Conservation (phyloP, 2,797 vertebrate species). For the Acrossocheilus fasciatus region DNA sequence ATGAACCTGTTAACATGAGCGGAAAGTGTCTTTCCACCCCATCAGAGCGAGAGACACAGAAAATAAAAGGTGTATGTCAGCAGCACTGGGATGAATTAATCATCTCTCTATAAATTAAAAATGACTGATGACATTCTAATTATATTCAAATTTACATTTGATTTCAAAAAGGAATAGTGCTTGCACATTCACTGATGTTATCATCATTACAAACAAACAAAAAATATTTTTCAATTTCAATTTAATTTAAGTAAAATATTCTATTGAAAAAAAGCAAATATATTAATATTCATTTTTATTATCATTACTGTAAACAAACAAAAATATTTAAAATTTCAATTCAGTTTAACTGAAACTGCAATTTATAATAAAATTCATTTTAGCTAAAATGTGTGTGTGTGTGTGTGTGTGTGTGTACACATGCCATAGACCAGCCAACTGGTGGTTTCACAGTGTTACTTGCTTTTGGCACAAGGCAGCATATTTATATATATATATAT, state of each 20-base stretch:
- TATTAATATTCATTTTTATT: not conserved
- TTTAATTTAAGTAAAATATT: not conserved
- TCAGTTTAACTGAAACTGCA: not conserved
- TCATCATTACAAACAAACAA: not conserved
- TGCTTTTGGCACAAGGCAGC: too few species aligned
- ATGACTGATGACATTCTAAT: conserved; percentile 50
- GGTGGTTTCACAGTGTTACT: too few species aligned
- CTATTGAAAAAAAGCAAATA: not conserved
- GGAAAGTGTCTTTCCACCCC: conserved; percentile 18
- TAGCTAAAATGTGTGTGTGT: not conserved
- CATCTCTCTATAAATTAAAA: conserved; percentile 49
- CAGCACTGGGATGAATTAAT: conserved; percentile 49
- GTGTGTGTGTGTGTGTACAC: too few species aligned
- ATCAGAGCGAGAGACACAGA: not conserved
- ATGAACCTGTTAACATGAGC: conserved; percentile 36
- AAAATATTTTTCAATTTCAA: not conserved
- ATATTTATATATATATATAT: too few species aligned
- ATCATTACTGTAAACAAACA: not conserved
- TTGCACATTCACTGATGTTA: not conserved
- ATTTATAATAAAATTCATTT: not conserved
- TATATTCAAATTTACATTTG: not conserved
- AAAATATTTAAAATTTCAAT: not conserved
- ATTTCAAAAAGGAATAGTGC: not conserved
- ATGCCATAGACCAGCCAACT: too few species aligned
- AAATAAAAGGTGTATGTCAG: conserved; percentile 45